phyloP scores from a whole-genome alignment of 2,888 invertebrate species.

The Ophioninae sp. region DNA sequence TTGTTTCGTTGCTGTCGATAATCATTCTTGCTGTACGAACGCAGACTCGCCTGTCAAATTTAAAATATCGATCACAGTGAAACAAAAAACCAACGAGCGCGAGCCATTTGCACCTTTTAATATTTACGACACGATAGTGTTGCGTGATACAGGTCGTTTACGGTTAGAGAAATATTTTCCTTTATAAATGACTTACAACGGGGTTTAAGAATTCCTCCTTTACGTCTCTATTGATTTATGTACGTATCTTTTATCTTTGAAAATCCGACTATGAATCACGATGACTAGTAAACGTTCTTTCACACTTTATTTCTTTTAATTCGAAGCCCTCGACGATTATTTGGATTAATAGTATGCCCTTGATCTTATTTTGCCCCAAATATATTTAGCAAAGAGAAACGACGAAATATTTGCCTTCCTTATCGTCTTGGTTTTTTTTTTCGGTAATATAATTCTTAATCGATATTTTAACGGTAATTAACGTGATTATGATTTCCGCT shows the following conservation, averaged over 20 bases:
- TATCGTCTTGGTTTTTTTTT: background rate
- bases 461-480: slow-evolving; percentile 24
- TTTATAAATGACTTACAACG: slow-evolving; percentile 40
- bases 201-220: slow-evolving; percentile 11
- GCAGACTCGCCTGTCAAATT: background rate
- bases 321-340: slow-evolving; percentile 25
- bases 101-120: background rate
- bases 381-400: background rate
- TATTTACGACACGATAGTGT: slow-evolving; percentile 25
- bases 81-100: slow-evolving; percentile 22
- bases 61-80: background rate
- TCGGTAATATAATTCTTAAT: slow-evolving; percentile 13
- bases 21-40: slow-evolving; percentile 12
- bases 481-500: slow-evolving; percentile 10
- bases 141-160: slow-evolving; percentile 24
- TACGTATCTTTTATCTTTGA: slow-evolving; percentile 14
- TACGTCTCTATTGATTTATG: slow-evolving; percentile 48
- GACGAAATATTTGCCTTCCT: background rate
- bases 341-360: background rate
- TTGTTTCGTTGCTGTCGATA: slow-evolving; percentile 1
- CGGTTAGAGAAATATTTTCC: slow-evolving; percentile 31
- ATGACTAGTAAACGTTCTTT: slow-evolving; percentile 53
- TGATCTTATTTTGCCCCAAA: background rate
- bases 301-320: slow-evolving; percentile 19
- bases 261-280: slow-evolving; percentile 50